Evolutionary conservation across 2,888 invertebrate species (phyloP).

Genomic region (Macroteleia sp.): DNA sequence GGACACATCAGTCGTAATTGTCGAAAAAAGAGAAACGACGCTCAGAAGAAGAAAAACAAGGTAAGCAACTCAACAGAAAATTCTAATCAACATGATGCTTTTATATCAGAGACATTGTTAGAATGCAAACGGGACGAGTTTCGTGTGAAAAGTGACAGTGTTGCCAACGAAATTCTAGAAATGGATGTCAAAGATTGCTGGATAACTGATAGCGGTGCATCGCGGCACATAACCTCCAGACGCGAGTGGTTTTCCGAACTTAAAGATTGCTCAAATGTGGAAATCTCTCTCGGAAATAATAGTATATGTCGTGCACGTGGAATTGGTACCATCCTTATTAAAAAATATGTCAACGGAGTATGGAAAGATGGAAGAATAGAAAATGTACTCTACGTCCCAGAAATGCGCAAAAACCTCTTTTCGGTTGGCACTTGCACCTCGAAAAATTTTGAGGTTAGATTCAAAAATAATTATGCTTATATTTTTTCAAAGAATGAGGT

Average conservation of each 20-base stretch:
- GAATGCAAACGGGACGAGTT: too few species aligned
- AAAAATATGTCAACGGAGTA: background rate
- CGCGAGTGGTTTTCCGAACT: slow-evolving; percentile 61
- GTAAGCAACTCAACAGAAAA: too few species aligned
- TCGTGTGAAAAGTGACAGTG: too few species aligned
- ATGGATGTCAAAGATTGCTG: slow-evolving; percentile 55
- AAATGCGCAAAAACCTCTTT: slow-evolving; percentile 38
- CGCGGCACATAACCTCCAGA: slow-evolving; percentile 64
- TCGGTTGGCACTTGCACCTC: slow-evolving; percentile 25
- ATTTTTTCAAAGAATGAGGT: background rate
- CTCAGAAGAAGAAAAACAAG: background rate
- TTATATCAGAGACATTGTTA: background rate
- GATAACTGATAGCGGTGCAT: slow-evolving; percentile 68
- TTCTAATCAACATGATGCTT: background rate
- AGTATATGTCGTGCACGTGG: background rate
- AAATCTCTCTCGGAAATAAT: slow-evolving; percentile 17
- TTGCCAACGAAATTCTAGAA: background rate
- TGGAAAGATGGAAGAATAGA: slow-evolving; percentile 15
- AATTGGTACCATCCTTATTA: slow-evolving; percentile 16
- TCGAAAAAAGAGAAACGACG: background rate
- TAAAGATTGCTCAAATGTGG: background rate
- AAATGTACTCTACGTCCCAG: slow-evolving; percentile 30
- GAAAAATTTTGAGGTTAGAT: slow-evolving; percentile 10
- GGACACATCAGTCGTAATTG: background rate
- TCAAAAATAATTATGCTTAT: slow-evolving; percentile 5